Base-by-base conservation (phyloP, 1,140 invertebrate genomes). In the Himalopsyche phryganea region DNA sequence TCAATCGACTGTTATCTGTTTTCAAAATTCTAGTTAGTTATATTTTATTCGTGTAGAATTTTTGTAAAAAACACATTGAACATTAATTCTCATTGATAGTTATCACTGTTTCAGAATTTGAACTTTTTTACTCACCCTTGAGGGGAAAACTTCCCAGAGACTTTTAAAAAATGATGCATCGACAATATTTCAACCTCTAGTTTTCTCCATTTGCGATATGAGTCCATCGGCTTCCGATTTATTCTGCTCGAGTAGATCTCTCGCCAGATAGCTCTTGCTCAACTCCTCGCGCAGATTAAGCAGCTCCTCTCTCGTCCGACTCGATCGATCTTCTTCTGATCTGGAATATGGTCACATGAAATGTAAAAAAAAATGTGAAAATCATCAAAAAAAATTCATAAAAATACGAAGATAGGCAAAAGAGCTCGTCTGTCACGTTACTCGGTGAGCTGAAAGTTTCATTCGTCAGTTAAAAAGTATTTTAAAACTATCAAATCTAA, bases 211-310 rank as follows among this genome's bases (percentile, higher is more conserved):
- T 65, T 86, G 81, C 18, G 81, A 74, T 13, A 91, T 81, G 10
- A 90, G 72, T 65, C 77, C 80, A 53, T 91, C 88, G 0, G 83
- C 80, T 70, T 92, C 89, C 15, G 85, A 65, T 69, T 89, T 89
- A 63, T 91, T 88, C 67, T 91, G 89, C 58, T 91, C 88, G 1
- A 92, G 69, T 66, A 92, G 76, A 67, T 92, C 90, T 40, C 85
- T 81, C 1, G 82, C 77, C 0, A 91, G 71, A 55, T 85, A 81
- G 0, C 83, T 76, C 66, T 88, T 87, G 68, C 86, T 88, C 0
- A 91, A 72, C 61, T 91, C 90, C 71, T 91, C 89, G 1, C 87
- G 73, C 1, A 86, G 65, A 0, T 83, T 85, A 13, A 91, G 76
- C 1, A 90, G 69, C 67, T 91, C 89, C 68, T 90, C 86, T 44